Percentiles rank a stretch among this genome's conserved stretches.
Evolutionary conservation across 2,797 vertebrate genomes (phyloP).

Genomic region (Enteromius anoplus): DNA sequence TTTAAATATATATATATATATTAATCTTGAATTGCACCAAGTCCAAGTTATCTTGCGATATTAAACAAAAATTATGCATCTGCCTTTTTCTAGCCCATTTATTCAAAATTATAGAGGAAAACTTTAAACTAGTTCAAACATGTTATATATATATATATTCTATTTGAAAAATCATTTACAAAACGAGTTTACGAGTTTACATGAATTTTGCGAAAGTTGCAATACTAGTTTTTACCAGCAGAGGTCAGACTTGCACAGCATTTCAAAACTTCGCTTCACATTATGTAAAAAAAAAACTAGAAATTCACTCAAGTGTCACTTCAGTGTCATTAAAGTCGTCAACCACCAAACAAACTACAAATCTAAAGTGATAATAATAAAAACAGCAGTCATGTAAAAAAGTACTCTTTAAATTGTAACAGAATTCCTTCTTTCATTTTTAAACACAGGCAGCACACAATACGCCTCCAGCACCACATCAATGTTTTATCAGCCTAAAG

Average conservation of each 20-base stretch:
- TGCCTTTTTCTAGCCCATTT: neutral
- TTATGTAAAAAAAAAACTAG: neutral
- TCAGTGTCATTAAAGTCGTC: slow-evolving; percentile 1
- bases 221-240: slow-evolving; percentile 39
- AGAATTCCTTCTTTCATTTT: neutral
- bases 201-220: neutral
- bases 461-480: neutral
- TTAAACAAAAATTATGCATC: neutral
- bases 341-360: slow-evolving; percentile 12
- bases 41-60: neutral
- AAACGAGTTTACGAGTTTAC: no score
- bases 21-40: neutral
- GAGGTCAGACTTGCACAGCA: slow-evolving; percentile 51
- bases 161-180: no score
- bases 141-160: neutral
- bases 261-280: neutral
- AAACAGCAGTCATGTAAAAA: slow-evolving; percentile 8
- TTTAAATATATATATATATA: no score
- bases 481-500: neutral
- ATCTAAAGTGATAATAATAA: slow-evolving; percentile 17
- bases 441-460: neutral
- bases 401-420: slow-evolving; percentile 5
- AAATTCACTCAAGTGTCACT: neutral
- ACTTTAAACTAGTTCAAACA: neutral
- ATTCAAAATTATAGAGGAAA: neutral